Base-by-base conservation (phyloP, 2,113 vertebrate genomes). In the Prietella phreatophila region DNA sequence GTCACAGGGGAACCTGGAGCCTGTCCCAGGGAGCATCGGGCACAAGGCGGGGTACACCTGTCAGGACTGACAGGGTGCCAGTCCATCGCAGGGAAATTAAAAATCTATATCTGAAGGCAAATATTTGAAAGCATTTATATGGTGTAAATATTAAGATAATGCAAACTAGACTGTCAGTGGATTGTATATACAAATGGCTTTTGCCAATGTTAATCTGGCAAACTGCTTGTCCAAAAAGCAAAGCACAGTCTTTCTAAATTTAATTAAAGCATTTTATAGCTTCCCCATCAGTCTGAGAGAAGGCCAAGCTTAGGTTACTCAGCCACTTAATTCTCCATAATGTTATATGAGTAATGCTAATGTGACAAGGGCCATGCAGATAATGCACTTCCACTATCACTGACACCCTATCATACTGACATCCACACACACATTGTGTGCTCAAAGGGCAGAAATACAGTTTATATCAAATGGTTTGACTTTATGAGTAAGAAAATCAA, bases 311-410 rank as follows among this genome's bases (percentile, higher is more conserved):
- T 91, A 91, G 92, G 91, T 93, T 93, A 92, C 90, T 93, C 92
- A 93, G 91, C 92, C 90, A 86, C 91, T 92, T 93, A 94, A 93
- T 92, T 93, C 90, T 92, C 90, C 17, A 90, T 91, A 93, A 94
- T 76, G 73, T 79, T 86, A 53, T 90, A 56, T 73, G 82, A 80
- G 89, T 89, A 85, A 60, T 76, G 84, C 27, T 84, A 87, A 84
- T 85, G 75, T 67, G 78, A 69, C 76, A 73, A 56, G 75, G 42
- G 82, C 36, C 85, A 86, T 71, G 71, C 61, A 33, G 73, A 73
- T 65, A 69, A 36, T 56, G 19, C 3, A 58, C 39, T 71, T 76
- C 71, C 86, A 58, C 30, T 27, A 50, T 17, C 80, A 53, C 75
- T 42, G n/a, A 80, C 42, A 75, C 75, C 56, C 58, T 33, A 82